Conservation (phyloP, 2,888 invertebrate species). For the Trichogramma evanescens region DNA sequence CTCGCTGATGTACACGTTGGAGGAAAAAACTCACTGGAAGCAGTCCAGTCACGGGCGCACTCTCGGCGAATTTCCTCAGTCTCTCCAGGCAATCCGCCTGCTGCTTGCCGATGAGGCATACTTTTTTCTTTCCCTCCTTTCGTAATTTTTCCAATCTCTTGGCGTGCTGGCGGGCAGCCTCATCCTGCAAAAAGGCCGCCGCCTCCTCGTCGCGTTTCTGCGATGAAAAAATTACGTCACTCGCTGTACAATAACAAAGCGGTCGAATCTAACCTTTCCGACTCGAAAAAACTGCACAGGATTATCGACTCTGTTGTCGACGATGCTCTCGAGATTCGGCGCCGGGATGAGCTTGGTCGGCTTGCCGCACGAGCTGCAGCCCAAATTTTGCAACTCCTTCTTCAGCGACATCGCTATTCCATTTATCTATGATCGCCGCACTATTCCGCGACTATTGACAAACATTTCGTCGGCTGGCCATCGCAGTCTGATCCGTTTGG, state of each 20-base stretch:
- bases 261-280: conserved; percentile 9
- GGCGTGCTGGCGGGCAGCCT: no score
- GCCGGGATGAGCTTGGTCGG: neutral
- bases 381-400: no score
- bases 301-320: neutral
- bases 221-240: neutral
- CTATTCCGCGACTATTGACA: no score
- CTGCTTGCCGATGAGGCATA: no score
- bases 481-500: no score
- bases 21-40: conserved; percentile 27
- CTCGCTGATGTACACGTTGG: neutral
- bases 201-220: neutral
- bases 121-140: no score
- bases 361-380: neutral
- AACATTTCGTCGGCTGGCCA: no score
- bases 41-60: conserved; percentile 29
- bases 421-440: no score
- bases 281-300: neutral
- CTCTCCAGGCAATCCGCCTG: conserved; percentile 25
- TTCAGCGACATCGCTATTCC: no score
- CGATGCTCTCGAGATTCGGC: neutral
- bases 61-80: conserved; percentile 32
- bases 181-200: neutral
- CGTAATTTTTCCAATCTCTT: no score
- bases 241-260: neutral